Evolutionary conservation across 2,888 invertebrate species (phyloP).

Genomic region (Drosophila kambysellisi): DNA sequence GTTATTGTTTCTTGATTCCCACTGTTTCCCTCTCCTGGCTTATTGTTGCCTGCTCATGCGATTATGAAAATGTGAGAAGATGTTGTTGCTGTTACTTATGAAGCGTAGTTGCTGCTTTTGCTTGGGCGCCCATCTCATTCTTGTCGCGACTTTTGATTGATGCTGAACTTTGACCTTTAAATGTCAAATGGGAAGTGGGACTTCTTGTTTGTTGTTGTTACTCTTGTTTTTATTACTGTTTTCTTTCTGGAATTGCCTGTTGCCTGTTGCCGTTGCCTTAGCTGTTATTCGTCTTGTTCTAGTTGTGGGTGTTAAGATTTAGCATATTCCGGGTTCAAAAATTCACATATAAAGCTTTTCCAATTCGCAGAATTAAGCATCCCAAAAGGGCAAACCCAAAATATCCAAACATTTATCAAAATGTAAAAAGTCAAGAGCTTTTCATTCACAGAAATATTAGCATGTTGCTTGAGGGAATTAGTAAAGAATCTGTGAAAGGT

Average conservation of each 20-base stretch:
- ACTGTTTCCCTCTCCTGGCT: not conserved
- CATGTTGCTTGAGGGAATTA: not conserved
- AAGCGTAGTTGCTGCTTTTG: constrained; percentile 16
- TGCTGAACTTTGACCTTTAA: constrained; percentile 76
- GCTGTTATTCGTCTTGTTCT: constrained; percentile 11
- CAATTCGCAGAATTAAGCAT: constrained; percentile 30
- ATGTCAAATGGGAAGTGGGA: constrained; percentile 57
- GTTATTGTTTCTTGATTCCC: constrained; percentile 2
- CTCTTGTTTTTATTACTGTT: not conserved
- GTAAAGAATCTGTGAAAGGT: not conserved
- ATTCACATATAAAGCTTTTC: constrained; percentile 22
- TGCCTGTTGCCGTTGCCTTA: constrained; percentile 32
- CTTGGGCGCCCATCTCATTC: constrained; percentile 40
- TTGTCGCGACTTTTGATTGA: constrained; percentile 55
- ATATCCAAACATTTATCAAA: constrained; percentile 1
- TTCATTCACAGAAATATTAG: not conserved
- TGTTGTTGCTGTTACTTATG: constrained; percentile 10
- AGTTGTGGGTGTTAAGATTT: constrained; percentile 45
- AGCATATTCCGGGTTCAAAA: constrained; percentile 33
- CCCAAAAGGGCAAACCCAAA: constrained; percentile 34
- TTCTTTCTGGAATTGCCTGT: constrained; percentile 25
- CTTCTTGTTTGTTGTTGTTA: constrained; percentile 8
- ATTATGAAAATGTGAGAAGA: constrained; percentile 35
- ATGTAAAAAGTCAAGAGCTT: constrained; percentile 3
- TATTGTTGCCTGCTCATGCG: constrained; percentile 12